These are phyloP conservation scores for Sesamia inferens DNA, from an alignment of 2,888 invertebrate genomes.

Conservation along the genomic window DNA sequence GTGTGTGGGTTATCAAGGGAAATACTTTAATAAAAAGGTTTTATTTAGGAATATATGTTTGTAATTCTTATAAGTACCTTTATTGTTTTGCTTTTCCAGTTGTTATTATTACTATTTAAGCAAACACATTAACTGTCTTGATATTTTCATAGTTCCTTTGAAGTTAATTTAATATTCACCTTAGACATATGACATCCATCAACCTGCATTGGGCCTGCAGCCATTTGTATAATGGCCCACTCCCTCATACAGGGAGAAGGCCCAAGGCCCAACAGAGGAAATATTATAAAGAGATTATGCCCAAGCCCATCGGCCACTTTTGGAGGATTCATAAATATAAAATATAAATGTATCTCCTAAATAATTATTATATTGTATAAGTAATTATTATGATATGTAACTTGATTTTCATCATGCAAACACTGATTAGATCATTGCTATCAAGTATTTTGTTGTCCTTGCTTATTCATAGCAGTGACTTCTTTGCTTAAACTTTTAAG, in stretches of 20 bases:
- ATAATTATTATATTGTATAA: background rate
- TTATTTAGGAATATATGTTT: background rate
- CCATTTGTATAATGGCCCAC: background rate
- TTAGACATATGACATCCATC: background rate
- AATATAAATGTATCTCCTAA: no score
- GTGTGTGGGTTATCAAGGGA: constrained; percentile 10
- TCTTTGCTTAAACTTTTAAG: background rate
- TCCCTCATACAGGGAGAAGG: background rate
- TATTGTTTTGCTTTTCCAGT: background rate
- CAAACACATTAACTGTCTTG: background rate
- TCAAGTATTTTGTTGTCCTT: background rate
- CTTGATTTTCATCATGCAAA: background rate
- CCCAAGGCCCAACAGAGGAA: background rate
- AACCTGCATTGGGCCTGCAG: background rate
- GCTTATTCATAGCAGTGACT: background rate
- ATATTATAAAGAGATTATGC: background rate
- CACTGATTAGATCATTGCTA: background rate
- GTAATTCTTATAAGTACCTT: background rate
- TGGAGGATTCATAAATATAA: no score
- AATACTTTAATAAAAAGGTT: constrained; percentile 2
- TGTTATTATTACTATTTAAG: background rate
- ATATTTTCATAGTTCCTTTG: background rate
- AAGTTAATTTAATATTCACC: background rate
- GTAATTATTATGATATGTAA: background rate
- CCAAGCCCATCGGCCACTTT: no score